phyloP scores from a whole-genome alignment of 2,113 vertebrate genomes.

The Mionectes macconnelli region DNA sequence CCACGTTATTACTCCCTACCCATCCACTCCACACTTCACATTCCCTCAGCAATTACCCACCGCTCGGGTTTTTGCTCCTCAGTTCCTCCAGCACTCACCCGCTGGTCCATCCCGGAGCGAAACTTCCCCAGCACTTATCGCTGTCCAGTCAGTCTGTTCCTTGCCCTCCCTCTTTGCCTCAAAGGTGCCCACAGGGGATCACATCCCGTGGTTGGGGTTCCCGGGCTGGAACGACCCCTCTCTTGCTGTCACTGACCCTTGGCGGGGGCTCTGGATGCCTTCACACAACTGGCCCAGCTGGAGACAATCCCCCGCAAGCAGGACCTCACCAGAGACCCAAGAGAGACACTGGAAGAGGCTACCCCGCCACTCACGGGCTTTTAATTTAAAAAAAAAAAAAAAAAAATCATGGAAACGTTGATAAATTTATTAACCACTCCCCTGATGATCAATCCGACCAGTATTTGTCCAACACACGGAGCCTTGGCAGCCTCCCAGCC shows the following conservation, averaged over 20 bases:
- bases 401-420: neutral
- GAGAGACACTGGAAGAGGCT: neutral
- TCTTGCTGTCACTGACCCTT: rapidly evolving
- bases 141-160: neutral
- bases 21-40: neutral
- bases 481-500: neutral
- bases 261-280: rapidly evolving
- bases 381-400: neutral
- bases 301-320: neutral
- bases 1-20: neutral
- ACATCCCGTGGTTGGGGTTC: neutral
- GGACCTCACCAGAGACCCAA: neutral
- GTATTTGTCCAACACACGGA: neutral
- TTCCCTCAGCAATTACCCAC: neutral
- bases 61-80: neutral
- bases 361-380: neutral
- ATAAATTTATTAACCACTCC: neutral
- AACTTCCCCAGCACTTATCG: neutral
- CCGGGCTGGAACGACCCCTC: rapidly evolving
- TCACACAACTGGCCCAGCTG: neutral
- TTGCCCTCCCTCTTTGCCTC: neutral
- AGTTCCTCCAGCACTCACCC: neutral
- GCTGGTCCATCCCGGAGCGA: neutral
- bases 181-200: neutral
- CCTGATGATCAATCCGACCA: neutral